These are phyloP conservation scores for Dasypogon diadema DNA, from an alignment of 2,888 invertebrate genomes.

Conservation along the genomic window DNA sequence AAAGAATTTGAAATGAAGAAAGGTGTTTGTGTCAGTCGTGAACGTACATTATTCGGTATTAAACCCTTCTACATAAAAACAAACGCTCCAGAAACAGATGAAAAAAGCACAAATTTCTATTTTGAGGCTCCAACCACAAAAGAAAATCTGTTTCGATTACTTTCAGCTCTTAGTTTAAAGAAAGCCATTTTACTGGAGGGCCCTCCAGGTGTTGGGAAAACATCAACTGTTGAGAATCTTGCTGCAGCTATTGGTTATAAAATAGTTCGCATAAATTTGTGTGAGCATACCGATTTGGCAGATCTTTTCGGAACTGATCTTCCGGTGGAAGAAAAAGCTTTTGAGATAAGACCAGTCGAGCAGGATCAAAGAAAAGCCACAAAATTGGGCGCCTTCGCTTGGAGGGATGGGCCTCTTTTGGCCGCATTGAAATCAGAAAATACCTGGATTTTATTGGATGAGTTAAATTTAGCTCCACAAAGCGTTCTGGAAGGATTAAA, in stretches of 20 bases:
- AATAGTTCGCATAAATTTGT: slow-evolving; percentile 94
- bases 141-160: slow-evolving; percentile 83
- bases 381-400: slow-evolving; percentile 87
- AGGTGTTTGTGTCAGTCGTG: slow-evolving; percentile 60
- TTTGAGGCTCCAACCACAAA: slow-evolving; percentile 84
- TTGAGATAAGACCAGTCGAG: slow-evolving; percentile 55
- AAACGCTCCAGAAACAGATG: slow-evolving; percentile 58
- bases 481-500: slow-evolving; percentile 98
- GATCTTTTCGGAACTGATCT: slow-evolving; percentile 98
- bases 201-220: slow-evolving; percentile 98
- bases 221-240: slow-evolving; percentile 91
- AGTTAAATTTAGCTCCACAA: slow-evolving; percentile 97
- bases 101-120: slow-evolving; percentile 71
- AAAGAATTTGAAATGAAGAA: slow-evolving; percentile 66
- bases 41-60: slow-evolving; percentile 74
- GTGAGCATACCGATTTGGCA: slow-evolving; percentile 98
- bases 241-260: slow-evolving; percentile 86
- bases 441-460: slow-evolving; percentile 97
- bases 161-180: slow-evolving; percentile 90
- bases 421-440: slow-evolving; percentile 88
- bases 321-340: slow-evolving; percentile 85
- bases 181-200: slow-evolving; percentile 96
- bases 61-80: slow-evolving; percentile 77
- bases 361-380: slow-evolving; percentile 58
- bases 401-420: slow-evolving; percentile 96